Evolutionary conservation across 2,888 invertebrate genomes (phyloP).

Genomic region (Lissonota sp.): DNA sequence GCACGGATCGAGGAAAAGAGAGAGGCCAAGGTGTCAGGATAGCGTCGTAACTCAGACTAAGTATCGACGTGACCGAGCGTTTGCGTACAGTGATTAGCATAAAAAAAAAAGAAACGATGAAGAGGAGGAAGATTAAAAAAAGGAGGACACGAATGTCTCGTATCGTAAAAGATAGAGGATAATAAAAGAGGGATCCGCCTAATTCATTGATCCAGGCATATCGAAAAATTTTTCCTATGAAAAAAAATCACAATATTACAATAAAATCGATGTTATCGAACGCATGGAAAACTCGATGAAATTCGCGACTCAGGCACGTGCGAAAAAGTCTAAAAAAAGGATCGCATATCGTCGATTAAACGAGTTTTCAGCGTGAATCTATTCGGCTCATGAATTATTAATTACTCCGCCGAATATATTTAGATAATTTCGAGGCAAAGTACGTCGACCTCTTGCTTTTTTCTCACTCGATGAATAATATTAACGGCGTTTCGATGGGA

Average conservation of each 20-base stretch:
- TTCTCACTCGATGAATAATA: neutral
- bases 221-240: neutral
- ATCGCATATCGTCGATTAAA: too few relatives aligned
- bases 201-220: conserved; percentile 16
- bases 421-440: neutral
- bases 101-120: conserved; percentile 26
- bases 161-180: conserved; percentile 29
- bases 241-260: neutral
- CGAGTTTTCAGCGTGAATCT: too few relatives aligned
- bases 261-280: neutral
- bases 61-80: conserved; percentile 53
- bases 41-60: conserved; percentile 54
- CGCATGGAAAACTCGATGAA: too few relatives aligned
- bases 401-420: too few relatives aligned
- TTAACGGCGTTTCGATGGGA: neutral
- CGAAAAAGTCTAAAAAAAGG: too few relatives aligned
- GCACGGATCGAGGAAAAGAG: conserved; percentile 9
- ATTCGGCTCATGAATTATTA: too few relatives aligned
- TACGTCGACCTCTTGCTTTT: neutral
- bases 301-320: too few relatives aligned
- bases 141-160: conserved; percentile 9
- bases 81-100: conserved; percentile 45
- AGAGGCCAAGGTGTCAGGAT: conserved; percentile 50
- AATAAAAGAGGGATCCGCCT: conserved; percentile 26
- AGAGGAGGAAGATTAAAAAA: neutral